These are phyloP conservation scores for Lithosia quadra DNA, from an alignment of 2,888 invertebrate species.

Conservation along the genomic window DNA sequence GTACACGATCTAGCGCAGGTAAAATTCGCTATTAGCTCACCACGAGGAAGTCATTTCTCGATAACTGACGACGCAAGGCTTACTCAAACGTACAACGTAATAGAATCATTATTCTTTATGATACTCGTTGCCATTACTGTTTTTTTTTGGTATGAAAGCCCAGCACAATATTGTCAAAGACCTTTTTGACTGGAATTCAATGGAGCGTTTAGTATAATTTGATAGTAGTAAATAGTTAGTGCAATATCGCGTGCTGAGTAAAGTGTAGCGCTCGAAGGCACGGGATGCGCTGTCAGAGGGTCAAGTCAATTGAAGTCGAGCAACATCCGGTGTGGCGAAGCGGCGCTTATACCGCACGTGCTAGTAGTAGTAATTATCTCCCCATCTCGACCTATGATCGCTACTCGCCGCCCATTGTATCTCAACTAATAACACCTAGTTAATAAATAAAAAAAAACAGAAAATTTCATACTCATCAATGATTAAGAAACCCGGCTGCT, in stretches of 20 bases:
- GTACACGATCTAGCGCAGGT: conserved; percentile 58
- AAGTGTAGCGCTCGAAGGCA: conserved; percentile 62
- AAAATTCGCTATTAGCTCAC: conserved; percentile 41
- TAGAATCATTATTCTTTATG: not conserved
- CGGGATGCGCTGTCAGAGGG: conserved; percentile 80
- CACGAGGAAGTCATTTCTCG: conserved; percentile 45
- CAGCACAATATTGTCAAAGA: conserved; percentile 28
- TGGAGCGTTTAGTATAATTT: conserved; percentile 41
- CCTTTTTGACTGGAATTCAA: conserved; percentile 34
- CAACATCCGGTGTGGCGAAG: conserved; percentile 75
- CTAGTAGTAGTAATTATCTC: conserved; percentile 63
- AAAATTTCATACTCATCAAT: not conserved
- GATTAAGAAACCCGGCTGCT: too few species aligned
- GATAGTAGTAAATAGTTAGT: conserved; percentile 44
- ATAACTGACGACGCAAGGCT: conserved; percentile 12
- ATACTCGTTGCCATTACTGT: conserved; percentile 9
- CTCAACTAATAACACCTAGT: not conserved
- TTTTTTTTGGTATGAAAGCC: conserved; percentile 29
- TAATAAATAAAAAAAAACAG: not conserved
- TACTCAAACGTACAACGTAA: not conserved
- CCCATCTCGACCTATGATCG: conserved; percentile 42
- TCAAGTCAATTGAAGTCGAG: conserved; percentile 84
- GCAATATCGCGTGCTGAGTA: conserved; percentile 63
- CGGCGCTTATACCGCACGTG: conserved; percentile 71
- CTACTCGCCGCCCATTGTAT: conserved; percentile 26